Percentiles rank a stretch among this genome's conserved stretches.
phyloP scores from a whole-genome alignment of 2,113 vertebrate species.

The Pseudonaja textilis region DNA sequence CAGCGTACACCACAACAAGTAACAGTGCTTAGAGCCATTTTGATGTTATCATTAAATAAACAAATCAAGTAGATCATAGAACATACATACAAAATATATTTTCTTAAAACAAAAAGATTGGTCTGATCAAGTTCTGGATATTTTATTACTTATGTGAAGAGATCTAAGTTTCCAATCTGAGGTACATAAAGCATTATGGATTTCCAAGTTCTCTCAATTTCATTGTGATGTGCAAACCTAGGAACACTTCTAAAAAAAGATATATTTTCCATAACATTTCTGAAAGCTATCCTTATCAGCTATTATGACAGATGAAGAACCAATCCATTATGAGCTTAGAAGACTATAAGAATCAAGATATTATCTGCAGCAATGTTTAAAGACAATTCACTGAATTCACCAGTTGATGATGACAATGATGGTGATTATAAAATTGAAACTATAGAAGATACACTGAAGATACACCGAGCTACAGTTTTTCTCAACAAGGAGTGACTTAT shows the following conservation, averaged over 20 bases:
- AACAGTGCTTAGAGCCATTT: constrained; percentile 41
- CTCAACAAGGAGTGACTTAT: neutral
- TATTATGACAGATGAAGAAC: neutral
- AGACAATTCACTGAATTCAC: neutral
- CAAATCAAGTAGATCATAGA: constrained; percentile 15
- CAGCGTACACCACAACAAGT: neutral
- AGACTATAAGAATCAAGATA: neutral
- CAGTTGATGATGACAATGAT: neutral
- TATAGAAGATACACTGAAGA: neutral
- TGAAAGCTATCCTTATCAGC: neutral
- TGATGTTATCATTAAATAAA: constrained; percentile 55
- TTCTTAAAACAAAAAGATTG: neutral
- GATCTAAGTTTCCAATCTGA: neutral
- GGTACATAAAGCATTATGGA: neutral
- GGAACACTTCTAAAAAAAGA: neutral
- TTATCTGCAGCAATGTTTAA: neutral
- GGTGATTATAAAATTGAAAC: neutral
- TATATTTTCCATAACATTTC: neutral
- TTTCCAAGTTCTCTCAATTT: neutral
- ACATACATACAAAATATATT: neutral
- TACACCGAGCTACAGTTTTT: neutral
- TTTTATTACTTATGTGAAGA: neutral
- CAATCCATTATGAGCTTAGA: neutral
- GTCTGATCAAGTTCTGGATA: neutral
- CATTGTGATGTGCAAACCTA: neutral